Percentiles rank a stretch among this genome's conserved stretches.
phyloP scores from a whole-genome alignment of 1,140 invertebrate species.

The Caenorhabditis inopinata region DNA sequence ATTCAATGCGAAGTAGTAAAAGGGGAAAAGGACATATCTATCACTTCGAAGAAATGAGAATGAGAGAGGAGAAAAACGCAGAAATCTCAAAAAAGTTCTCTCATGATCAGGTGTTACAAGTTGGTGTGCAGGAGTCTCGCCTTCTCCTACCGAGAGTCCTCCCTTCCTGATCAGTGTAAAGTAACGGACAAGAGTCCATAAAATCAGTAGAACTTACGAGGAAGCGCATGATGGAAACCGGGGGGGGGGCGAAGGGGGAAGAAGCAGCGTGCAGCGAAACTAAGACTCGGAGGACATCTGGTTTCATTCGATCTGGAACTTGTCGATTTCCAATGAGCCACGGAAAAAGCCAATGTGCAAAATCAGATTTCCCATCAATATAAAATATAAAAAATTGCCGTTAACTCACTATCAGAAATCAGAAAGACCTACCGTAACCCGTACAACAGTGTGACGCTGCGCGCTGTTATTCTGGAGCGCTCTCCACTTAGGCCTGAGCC shows the following conservation, averaged over 20 bases:
- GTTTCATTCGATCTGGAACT: constrained; percentile 17
- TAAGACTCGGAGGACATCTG: neutral
- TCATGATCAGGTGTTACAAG: constrained; percentile 31
- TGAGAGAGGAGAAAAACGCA: neutral
- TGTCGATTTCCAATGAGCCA: neutral
- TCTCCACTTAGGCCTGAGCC: too few species aligned
- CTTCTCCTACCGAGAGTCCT: neutral
- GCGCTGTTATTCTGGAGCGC: too few species aligned
- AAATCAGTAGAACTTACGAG: neutral
- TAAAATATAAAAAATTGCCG: too few species aligned
- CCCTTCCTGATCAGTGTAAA: neutral
- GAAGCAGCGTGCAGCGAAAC: neutral
- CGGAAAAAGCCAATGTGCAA: neutral
- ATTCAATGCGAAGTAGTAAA: too few species aligned
- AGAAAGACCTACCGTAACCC: too few species aligned
- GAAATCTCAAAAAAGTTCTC: neutral
- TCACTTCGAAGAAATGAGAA: neutral
- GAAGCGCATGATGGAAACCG: neutral
- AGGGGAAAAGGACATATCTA: too few species aligned
- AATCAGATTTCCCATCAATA: too few species aligned
- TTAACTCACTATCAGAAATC: too few species aligned
- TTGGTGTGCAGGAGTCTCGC: neutral
- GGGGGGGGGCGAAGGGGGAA: too few species aligned
- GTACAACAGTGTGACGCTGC: too few species aligned
- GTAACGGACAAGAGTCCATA: constrained; percentile 15